Evolutionary conservation across 1,140 invertebrate genomes (phyloP), one percentile per base, ranked within the genome.

Genomic region (Musca domestica): DNA sequence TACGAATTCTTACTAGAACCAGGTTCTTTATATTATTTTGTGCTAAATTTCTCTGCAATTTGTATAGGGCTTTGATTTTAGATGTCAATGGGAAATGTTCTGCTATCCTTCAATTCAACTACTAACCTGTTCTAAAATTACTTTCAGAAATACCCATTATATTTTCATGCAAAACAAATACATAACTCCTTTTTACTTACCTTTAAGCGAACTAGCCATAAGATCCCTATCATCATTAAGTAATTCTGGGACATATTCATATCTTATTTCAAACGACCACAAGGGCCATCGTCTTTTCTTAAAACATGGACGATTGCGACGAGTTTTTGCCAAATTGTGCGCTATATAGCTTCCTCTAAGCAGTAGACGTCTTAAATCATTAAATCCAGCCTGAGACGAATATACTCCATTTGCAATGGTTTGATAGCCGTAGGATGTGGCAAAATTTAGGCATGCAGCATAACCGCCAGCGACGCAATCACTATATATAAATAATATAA

Each of bases 231-330:
- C n/a, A n/a, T n/a, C n/a, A n/a, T n/a, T n/a, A n/a, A n/a, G n/a
- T n/a, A n/a, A n/a, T n/a, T n/a, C n/a, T n/a, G 0, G 87, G 86
- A 73, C 88, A 88, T 65, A 87, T 81, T 3, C 89, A 84, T n/a
- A 78, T 89, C 88, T 3, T 86, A 85, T 73, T 87, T 84, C 6
- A 88, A 85, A 71, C 88, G 86, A 2, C 86, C 87, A 71, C 87
- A 88, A 65, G 89, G 82, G 4, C 86, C 87, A 71, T 89, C 86
- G 67, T 89, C n/a, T 88, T 73, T 89, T 89, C 76, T 88, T 87
- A 71, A 89, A 89, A 69, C 88, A 89, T 1, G 88, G 88, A 70
- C 87, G 83, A 71, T 88, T 87, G 30, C 86, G 84, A 74, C 89
- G 87, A 12, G 84, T 78, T 25, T 86, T 85, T 1, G 87, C 87